A percentile compares a stretch with the other conserved stretches of the same genome.
These are phyloP conservation scores for Trisateles emortualis DNA, from an alignment of 2,888 invertebrate species.

Conservation along the genomic window DNA sequence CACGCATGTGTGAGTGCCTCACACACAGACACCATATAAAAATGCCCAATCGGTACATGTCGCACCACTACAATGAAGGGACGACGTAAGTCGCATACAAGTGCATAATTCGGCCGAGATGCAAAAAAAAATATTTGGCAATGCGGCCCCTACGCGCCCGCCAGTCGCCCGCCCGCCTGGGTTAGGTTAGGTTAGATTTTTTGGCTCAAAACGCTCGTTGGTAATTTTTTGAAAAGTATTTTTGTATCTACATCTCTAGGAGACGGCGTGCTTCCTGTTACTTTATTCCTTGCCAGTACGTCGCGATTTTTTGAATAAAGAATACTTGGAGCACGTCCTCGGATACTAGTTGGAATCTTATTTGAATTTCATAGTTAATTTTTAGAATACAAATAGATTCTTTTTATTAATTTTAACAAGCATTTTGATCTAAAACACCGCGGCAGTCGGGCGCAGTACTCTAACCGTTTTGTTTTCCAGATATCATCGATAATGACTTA, in stretches of 20 bases:
- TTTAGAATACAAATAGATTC: slow-evolving; percentile 52
- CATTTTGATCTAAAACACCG: slow-evolving; percentile 66
- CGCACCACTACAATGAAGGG: slow-evolving; percentile 86
- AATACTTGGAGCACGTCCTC: slow-evolving; percentile 61
- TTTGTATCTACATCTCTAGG: slow-evolving; percentile 74
- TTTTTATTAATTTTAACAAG: slow-evolving; percentile 60
- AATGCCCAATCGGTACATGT: slow-evolving; percentile 84
- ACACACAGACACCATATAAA: slow-evolving; percentile 78
- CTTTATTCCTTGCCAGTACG: slow-evolving; percentile 72
- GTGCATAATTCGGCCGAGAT: slow-evolving; percentile 87
- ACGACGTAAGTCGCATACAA: slow-evolving; percentile 87
- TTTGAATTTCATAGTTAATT: slow-evolving; percentile 62
- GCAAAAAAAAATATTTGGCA: slow-evolving; percentile 88
- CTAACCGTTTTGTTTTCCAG: slow-evolving; percentile 66
- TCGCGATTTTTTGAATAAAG: slow-evolving; percentile 80
- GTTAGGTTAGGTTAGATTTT: slow-evolving; percentile 88
- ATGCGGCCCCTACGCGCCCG: slow-evolving; percentile 86
- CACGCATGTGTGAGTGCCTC: slow-evolving; percentile 73
- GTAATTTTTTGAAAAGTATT: slow-evolving; percentile 80
- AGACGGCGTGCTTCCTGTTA: slow-evolving; percentile 73
- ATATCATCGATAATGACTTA: slow-evolving; percentile 69
- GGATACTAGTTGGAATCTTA: slow-evolving; percentile 69
- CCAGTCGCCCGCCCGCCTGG: slow-evolving; percentile 86
- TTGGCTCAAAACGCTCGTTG: slow-evolving; percentile 86
- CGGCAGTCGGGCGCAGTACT: slow-evolving; percentile 65